Evolutionary conservation across 92 coral and sea anemone species (phyloP).

Genomic region (Phenganax marumi): DNA sequence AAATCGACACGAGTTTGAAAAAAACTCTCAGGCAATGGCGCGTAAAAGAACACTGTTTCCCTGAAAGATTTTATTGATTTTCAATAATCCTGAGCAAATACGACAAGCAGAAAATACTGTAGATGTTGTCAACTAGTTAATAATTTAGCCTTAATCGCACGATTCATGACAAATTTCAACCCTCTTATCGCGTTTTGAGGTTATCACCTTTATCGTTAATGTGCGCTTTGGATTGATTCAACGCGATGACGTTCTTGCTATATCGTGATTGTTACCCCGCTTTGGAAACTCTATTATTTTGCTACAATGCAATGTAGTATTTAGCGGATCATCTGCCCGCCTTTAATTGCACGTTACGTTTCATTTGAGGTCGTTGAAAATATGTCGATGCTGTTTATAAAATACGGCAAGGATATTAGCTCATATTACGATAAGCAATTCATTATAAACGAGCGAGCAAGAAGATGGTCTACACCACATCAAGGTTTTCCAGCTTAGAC

Average conservation of each 20-base stretch:
- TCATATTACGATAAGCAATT: background rate
- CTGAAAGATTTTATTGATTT: conserved; percentile 1
- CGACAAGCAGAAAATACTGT: conserved; percentile 10
- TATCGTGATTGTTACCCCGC: conserved; percentile 18
- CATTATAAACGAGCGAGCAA: background rate
- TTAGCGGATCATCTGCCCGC: conserved; percentile 31
- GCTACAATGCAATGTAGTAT: conserved; percentile 21
- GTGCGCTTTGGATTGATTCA: conserved; percentile 28
- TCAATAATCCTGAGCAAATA: conserved; percentile 13
- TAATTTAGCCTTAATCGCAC: conserved; percentile 7
- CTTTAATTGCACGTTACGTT: conserved; percentile 39
- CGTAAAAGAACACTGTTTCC: background rate
- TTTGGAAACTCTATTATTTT: conserved; percentile 27
- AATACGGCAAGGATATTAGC: conserved; percentile 27
- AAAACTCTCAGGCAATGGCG: background rate
- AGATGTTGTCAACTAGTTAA: background rate
- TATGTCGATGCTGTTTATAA: conserved; percentile 18
- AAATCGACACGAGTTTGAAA: conserved; percentile 16
- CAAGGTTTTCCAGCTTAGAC: background rate
- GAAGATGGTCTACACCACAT: background rate
- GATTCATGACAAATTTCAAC: conserved; percentile 10
- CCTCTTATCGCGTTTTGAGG: conserved; percentile 15
- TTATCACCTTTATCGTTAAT: conserved; percentile 20
- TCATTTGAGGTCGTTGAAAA: background rate
- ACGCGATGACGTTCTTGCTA: conserved; percentile 10